Conservation (phyloP, 2,888 invertebrate genomes). For the Teinopalpus imperialis region DNA sequence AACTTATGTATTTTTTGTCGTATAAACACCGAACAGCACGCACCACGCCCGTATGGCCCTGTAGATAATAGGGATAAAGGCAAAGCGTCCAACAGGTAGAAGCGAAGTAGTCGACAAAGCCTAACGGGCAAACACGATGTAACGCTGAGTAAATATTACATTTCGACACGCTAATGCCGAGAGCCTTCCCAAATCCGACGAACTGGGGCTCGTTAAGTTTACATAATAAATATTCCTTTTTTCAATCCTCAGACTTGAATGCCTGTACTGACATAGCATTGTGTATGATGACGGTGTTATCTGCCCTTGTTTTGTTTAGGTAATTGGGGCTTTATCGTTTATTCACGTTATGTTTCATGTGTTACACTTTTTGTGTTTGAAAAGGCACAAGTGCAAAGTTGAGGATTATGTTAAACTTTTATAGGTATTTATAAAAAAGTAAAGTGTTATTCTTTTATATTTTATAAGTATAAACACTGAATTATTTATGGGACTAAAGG, state of each 20-base stretch:
- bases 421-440: too few relatives aligned
- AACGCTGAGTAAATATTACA: constrained; percentile 58
- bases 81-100: constrained; percentile 53
- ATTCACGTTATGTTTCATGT: too few relatives aligned
- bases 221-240: constrained; percentile 33
- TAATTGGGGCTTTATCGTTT: neutral
- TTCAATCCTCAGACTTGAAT: constrained; percentile 12
- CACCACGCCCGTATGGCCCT: constrained; percentile 1
- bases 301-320: neutral
- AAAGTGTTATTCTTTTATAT: too few relatives aligned
- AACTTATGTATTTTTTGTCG: neutral
- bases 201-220: constrained; percentile 33
- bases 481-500: too few relatives aligned
- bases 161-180: constrained; percentile 62
- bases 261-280: constrained; percentile 7
- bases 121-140: constrained; percentile 59
- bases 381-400: too few relatives aligned
- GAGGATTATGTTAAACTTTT: too few relatives aligned
- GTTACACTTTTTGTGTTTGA: too few relatives aligned
- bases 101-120: constrained; percentile 55
- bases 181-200: constrained; percentile 40
- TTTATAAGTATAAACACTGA: too few relatives aligned
- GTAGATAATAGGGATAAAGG: constrained; percentile 30
- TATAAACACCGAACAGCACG: neutral
- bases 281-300: neutral